phyloP scores from a whole-genome alignment of 2,797 vertebrate genomes.

The Carduelis carduelis region DNA sequence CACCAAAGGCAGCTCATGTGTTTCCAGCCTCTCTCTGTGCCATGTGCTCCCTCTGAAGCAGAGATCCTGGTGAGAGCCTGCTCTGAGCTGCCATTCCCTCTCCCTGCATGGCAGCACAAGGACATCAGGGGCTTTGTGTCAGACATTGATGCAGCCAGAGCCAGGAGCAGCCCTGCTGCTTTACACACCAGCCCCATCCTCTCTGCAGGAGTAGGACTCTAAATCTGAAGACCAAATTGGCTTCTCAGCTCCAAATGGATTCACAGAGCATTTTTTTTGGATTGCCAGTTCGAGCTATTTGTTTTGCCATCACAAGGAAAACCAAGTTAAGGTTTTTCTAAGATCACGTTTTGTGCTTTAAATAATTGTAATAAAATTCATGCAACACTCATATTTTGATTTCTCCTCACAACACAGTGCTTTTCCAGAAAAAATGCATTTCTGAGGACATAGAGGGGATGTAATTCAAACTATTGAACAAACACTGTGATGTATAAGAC shows the following conservation, averaged over 20 bases:
- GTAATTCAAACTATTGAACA: background rate
- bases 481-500: background rate
- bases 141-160: fast-evolving
- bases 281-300: background rate
- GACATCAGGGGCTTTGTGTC: background rate
- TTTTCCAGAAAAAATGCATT: background rate
- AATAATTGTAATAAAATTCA: background rate
- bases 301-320: background rate
- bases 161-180: background rate
- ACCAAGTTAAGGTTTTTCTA: background rate
- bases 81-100: background rate
- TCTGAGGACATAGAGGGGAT: background rate
- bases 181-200: background rate
- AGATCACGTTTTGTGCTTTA: background rate
- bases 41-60: background rate
- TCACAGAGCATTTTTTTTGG: background rate
- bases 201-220: background rate
- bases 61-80: background rate
- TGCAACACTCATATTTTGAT: background rate
- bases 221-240: background rate
- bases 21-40: background rate
- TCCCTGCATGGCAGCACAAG: background rate
- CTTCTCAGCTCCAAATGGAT: background rate
- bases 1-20: background rate
- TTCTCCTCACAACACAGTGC: background rate